Base-by-base conservation (phyloP, 2,888 invertebrate species). In the Mesorhabditis spiculigera region DNA sequence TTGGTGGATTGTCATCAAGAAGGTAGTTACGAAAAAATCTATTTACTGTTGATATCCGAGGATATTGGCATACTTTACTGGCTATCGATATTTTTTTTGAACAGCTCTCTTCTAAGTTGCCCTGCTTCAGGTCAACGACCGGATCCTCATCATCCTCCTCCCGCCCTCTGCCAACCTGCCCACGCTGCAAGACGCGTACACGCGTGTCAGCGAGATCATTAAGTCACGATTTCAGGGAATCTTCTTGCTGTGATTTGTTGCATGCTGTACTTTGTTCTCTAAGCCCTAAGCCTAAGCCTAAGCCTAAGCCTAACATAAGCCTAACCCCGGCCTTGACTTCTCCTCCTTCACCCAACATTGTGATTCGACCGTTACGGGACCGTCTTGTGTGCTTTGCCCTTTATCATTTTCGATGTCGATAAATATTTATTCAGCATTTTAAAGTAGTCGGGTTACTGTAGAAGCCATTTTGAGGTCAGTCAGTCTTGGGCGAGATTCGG, bases 1-100 rank as follows among this genome's bases (percentile, higher is more conserved):
- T 64, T 82, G 82, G 82, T 83, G 84, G 83, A 75, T 84, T 66
- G 79, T 79, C 63, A 75, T 82, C 45, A 82, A 81, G 67, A 81
- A 81, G 73, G 79, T 75, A 13, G 4, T 8, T 28, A 16, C 2
- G 16, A 8, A 63, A 8, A 8, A 8, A 8, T 2, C 8, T 28
- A 63, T 28, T 8, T 28, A n/a, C 8, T 28, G 63, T 28, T 63
- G 16, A n/a, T 28, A 63, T 10, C 58, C n/a, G n/a, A 50, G n/a
- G n/a, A 50, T 50, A 63, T 45, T 4, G 4, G 41, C 44, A n/a
- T 45, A 5, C 3, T 58, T 44, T 42, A 42, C 58, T 45, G 4
- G 4, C 50, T 6, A 45, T 44, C 58, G 4, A 62, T 8, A 64
- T 16, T 43, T 16, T 44, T 72, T 28, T 28, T 28, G 28, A 28